Percentiles rank a stretch among this genome's conserved stretches.
phyloP scores from a whole-genome alignment of 2,797 vertebrate genomes.

The Gallinago solitaria region DNA sequence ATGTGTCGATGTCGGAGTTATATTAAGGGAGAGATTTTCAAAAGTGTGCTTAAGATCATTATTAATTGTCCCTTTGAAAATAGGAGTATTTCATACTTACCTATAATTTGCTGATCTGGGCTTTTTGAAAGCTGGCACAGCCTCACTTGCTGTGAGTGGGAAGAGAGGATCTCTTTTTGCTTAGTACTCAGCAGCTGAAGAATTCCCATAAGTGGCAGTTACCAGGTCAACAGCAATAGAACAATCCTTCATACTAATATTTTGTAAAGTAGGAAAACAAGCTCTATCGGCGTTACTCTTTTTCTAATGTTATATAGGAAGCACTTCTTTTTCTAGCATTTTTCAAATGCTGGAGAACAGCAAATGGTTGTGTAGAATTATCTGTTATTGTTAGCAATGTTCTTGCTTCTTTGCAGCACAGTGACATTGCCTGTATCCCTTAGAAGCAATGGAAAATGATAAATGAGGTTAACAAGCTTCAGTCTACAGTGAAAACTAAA shows the following conservation, averaged over 20 bases:
- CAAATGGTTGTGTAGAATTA: background rate
- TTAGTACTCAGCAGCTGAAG: background rate
- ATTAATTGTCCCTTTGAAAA: background rate
- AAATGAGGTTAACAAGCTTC: constrained; percentile 24
- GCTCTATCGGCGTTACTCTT: fast-evolving
- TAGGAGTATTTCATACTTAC: background rate
- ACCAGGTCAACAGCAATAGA: background rate
- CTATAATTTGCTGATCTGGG: background rate
- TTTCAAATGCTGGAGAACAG: background rate
- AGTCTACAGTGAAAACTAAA: background rate
- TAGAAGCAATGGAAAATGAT: background rate
- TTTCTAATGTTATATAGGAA: background rate
- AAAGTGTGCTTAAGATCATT: background rate
- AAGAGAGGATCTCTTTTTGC: background rate
- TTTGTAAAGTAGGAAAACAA: background rate
- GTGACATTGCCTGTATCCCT: background rate
- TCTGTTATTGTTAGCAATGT: background rate
- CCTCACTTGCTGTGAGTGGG: background rate
- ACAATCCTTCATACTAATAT: background rate
- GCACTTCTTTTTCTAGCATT: background rate
- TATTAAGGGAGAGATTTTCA: background rate
- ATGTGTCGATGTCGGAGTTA: background rate
- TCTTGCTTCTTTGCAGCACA: background rate
- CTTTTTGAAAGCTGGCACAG: background rate
- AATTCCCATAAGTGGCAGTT: background rate